Evolutionary conservation across 2,888 invertebrate genomes (phyloP).

Genomic region (Archips crataeganus): DNA sequence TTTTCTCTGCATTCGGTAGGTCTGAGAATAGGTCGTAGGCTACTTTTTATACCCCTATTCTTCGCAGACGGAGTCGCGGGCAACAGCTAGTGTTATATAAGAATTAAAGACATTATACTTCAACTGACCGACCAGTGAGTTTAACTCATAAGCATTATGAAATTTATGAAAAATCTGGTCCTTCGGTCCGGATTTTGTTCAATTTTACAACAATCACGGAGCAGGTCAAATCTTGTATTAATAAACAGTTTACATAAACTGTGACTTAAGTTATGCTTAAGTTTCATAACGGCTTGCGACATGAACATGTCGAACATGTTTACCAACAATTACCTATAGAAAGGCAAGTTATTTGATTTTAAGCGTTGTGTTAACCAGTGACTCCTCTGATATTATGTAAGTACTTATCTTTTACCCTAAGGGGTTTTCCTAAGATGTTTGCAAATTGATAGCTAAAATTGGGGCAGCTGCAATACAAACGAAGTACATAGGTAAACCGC

Average conservation of each 20-base stretch:
- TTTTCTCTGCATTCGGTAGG: too few relatives aligned
- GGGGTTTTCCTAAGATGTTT: background rate
- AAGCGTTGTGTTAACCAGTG: slow-evolving; percentile 6
- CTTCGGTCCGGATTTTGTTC: slow-evolving; percentile 9
- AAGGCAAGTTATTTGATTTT: slow-evolving; percentile 21
- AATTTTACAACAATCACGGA: background rate
- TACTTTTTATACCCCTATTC: too few relatives aligned
- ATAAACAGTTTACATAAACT: slow-evolving; percentile 15
- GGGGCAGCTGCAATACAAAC: too few relatives aligned
- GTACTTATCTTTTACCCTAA: slow-evolving; percentile 1
- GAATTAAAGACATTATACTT: background rate
- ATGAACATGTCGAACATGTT: slow-evolving; percentile 16
- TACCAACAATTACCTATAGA: slow-evolving; percentile 20
- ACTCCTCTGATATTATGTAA: slow-evolving; percentile 5
- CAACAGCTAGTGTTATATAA: too few relatives aligned
- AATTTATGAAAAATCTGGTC: background rate
- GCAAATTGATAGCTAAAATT: too few relatives aligned
- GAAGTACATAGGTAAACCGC: too few relatives aligned
- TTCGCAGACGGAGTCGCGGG: too few relatives aligned
- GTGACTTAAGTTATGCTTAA: slow-evolving; percentile 3
- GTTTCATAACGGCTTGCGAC: slow-evolving; percentile 26
- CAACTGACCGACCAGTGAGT: background rate
- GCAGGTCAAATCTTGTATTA: slow-evolving; percentile 13
- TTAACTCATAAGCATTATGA: background rate
- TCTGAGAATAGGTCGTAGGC: too few relatives aligned